Base-by-base conservation (phyloP, 2,888 invertebrate species). In the Beris morrisii region DNA sequence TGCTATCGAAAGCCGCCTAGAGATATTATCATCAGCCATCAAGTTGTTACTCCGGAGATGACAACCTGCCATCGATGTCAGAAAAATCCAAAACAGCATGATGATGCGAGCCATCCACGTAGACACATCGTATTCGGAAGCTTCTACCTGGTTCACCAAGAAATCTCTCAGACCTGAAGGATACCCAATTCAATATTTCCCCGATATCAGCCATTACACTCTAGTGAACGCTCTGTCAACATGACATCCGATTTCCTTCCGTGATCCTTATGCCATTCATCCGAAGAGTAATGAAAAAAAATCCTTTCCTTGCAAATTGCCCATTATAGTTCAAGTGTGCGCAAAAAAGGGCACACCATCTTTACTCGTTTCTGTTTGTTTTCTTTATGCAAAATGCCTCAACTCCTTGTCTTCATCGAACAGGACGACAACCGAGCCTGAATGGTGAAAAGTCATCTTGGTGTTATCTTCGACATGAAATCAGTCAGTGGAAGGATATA, bases 161-260 rank as follows among this genome's bases (percentile, higher is more conserved):
- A 46, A 45, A 46, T 30, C 30, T 45, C 57, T 30, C 6, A 22
- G 22, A 58, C 46, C 45, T 45, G 57, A 30, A 58, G 54, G 46
- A 12, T 45, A 30, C 31, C 7, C 28, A n/a, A 12, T 9, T 44
- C 44, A 59, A 59, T 13, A 46, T 46, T 30, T 48, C 48, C 11
- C 22, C 5, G 30, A 46, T 59, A 59, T 59, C 45, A 46, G 58
- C 38, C 31, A 46, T 59, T 30, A 59, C 58, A 31, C 46, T 48
- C 31, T 45, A 28, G 31, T 59, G 32, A 59, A 44, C 48, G 4
- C 46, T 58, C 44, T 45, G 57, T 58, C 57, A 46, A 45, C 45
- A 22, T 58, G 30, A 45, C 45, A 59, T 59, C 48, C 48, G 48
- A 22, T 13, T 48, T 59, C 48, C 58, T 59, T 59, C 58, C 46